phyloP scores from a whole-genome alignment of 2,888 invertebrate genomes.

The Leptopterna dolabrata region DNA sequence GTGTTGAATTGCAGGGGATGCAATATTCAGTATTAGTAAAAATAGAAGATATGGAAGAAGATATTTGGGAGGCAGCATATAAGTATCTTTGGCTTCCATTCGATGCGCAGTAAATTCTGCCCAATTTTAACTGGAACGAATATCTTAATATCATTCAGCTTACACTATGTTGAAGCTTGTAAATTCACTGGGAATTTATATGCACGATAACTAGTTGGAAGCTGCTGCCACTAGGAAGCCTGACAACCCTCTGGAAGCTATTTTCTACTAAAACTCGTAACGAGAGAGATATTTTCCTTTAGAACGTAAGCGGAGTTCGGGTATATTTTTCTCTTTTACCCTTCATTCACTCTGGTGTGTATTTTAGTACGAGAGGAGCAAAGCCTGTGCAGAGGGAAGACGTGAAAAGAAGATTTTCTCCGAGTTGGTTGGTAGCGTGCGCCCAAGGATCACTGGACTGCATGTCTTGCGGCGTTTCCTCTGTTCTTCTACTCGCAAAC shows the following conservation, averaged over 20 bases:
- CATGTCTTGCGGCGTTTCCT: slow-evolving; percentile 24
- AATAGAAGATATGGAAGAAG: too few species aligned
- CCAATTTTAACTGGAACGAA: too few species aligned
- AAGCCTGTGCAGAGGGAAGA: neutral
- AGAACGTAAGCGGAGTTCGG: neutral
- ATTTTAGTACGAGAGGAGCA: neutral
- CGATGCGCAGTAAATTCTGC: too few species aligned
- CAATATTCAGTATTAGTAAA: too few species aligned
- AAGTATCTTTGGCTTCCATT: too few species aligned
- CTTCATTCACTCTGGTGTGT: neutral
- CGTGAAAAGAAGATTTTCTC: slow-evolving; percentile 29
- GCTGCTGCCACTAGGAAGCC: neutral
- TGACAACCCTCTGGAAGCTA: neutral
- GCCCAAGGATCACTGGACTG: slow-evolving; percentile 26
- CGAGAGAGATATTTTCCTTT: neutral
- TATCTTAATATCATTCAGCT: too few species aligned
- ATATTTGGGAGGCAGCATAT: too few species aligned
- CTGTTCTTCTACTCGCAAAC: slow-evolving; percentile 17
- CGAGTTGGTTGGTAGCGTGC: neutral
- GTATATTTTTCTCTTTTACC: neutral
- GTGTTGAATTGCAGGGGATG: too few species aligned
- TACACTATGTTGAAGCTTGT: too few species aligned
- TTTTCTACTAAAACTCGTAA: neutral
- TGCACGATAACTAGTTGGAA: neutral
- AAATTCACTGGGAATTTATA: too few species aligned